Evolutionary conservation across 2,797 vertebrate genomes (phyloP).

Genomic region (Sternarchorhynchus goeldii): DNA sequence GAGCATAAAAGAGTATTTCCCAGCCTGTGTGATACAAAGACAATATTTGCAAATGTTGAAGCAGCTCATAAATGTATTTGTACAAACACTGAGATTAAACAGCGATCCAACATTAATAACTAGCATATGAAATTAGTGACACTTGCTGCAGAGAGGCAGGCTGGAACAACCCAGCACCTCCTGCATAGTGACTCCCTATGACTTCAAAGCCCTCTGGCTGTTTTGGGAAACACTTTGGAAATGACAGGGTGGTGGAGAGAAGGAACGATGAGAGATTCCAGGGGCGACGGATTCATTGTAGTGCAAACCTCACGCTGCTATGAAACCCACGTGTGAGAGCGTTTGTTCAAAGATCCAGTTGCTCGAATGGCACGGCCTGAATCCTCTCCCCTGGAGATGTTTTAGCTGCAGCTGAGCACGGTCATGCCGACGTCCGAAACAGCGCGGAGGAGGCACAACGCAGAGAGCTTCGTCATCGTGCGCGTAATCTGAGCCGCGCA

Average conservation of each 20-base stretch:
- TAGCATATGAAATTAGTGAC: slow-evolving; percentile 71
- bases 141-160: slow-evolving; percentile 68
- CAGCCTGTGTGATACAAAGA: slow-evolving; percentile 20
- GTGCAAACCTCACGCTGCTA: background rate
- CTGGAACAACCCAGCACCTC: slow-evolving; percentile 70
- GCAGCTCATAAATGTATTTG: slow-evolving; percentile 39
- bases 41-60: slow-evolving; percentile 46
- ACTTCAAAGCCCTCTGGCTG: slow-evolving; percentile 68
- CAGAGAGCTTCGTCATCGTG: slow-evolving; percentile 30
- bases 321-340: background rate
- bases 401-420: slow-evolving; percentile 11
- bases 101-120: slow-evolving; percentile 44
- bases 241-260: slow-evolving; percentile 12
- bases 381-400: slow-evolving; percentile 1
- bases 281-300: background rate
- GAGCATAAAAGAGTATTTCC: slow-evolving; percentile 4
- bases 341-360: background rate
- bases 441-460: slow-evolving; percentile 5
- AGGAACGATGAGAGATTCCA: slow-evolving; percentile 27
- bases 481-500: slow-evolving; percentile 16
- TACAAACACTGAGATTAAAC: slow-evolving; percentile 32
- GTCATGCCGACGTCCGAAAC: slow-evolving; percentile 25
- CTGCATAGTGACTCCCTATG: slow-evolving; percentile 69
- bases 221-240: slow-evolving; percentile 19
- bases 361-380: background rate